Percentiles rank a stretch among this genome's conserved stretches.
Evolutionary conservation across 2,888 invertebrate species (phyloP).

Genomic region (Tetragnatha montana): DNA sequence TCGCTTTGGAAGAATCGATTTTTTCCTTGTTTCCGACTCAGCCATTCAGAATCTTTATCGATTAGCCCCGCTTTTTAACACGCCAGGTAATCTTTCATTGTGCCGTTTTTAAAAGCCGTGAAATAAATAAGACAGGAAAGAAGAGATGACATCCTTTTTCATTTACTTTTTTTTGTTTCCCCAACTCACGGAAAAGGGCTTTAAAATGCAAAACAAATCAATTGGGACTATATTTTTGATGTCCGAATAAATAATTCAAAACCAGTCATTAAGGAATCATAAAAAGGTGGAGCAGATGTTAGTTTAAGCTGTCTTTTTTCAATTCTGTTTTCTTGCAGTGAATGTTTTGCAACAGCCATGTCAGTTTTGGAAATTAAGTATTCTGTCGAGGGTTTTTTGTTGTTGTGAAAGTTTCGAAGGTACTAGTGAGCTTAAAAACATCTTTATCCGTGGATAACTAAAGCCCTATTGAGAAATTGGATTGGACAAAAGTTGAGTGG

Average conservation of each 20-base stretch:
- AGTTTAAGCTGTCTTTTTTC: background rate
- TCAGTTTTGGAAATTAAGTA: background rate
- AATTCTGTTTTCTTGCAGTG: background rate
- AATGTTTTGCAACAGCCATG: background rate
- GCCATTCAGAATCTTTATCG: slow-evolving; percentile 20
- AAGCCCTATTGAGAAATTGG: too few relatives aligned
- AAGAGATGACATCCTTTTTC: background rate
- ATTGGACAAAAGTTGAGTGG: too few relatives aligned
- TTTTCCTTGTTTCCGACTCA: slow-evolving; percentile 14
- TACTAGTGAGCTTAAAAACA: too few relatives aligned
- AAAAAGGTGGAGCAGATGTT: background rate
- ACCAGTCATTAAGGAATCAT: slow-evolving; percentile 26
- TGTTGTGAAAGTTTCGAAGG: too few relatives aligned
- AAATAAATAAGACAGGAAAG: slow-evolving; percentile 25
- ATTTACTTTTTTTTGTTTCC: background rate
- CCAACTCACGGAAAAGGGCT: background rate
- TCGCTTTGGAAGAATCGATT: background rate
- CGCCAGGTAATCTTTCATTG: slow-evolving; percentile 37
- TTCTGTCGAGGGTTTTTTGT: background rate
- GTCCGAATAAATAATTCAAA: slow-evolving; percentile 23
- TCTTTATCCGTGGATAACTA: too few relatives aligned
- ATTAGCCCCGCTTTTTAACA: slow-evolving; percentile 35
- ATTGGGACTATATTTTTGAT: slow-evolving; percentile 30
- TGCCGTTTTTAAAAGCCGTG: slow-evolving; percentile 37
- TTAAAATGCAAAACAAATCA: slow-evolving; percentile 46